Conservation (phyloP, 2,888 invertebrate species). For the Amphimallon solstitiale region DNA sequence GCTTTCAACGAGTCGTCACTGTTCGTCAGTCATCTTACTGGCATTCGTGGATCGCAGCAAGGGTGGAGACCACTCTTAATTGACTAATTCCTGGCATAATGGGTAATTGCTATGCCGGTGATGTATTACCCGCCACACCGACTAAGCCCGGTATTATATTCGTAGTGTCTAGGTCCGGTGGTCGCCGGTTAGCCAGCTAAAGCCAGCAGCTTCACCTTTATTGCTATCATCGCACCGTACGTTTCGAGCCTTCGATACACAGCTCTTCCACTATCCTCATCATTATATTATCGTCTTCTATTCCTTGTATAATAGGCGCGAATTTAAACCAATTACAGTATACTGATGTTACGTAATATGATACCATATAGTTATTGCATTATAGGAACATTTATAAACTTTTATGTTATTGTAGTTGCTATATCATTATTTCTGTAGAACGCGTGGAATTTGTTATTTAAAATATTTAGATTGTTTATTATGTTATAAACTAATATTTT, state of each 20-base stretch:
- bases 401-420: too few species aligned
- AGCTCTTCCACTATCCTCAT: slow-evolving; percentile 4
- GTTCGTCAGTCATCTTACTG: slow-evolving; percentile 54
- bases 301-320: not conserved
- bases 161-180: slow-evolving; percentile 22
- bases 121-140: slow-evolving; percentile 55
- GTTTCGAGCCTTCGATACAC: slow-evolving; percentile 2
- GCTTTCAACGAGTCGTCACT: slow-evolving; percentile 32
- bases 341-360: too few species aligned
- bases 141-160: slow-evolving; percentile 56
- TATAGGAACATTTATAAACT: not conserved
- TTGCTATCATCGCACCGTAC: slow-evolving; percentile 28
- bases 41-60: slow-evolving; percentile 58
- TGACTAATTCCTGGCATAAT: slow-evolving; percentile 64
- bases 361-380: not conserved
- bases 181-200: not conserved
- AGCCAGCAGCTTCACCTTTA: slow-evolving; percentile 15
- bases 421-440: too few species aligned
- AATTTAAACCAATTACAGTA: slow-evolving; percentile 8
- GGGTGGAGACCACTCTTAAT: slow-evolving; percentile 59
- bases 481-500: too few species aligned
- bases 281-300: slow-evolving; percentile 6
- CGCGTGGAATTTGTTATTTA: too few species aligned
- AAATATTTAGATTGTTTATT: too few species aligned
- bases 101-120: slow-evolving; percentile 63